These are phyloP conservation scores for Xylocopa sonorina DNA, from an alignment of 1,140 invertebrate species.

Conservation along the genomic window DNA sequence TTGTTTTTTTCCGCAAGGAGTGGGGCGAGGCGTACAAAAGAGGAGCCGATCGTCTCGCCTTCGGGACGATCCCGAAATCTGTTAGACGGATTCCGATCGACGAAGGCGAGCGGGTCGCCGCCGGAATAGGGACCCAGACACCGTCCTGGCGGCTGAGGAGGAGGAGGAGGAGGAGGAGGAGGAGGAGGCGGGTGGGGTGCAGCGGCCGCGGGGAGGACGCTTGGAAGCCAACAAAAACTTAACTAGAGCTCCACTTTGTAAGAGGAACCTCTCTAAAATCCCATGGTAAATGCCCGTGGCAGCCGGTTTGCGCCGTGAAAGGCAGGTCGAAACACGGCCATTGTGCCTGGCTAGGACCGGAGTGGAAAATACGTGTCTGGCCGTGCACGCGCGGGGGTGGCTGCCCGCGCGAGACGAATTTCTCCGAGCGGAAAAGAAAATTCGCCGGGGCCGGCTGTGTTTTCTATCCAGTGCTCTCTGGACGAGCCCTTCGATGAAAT, in stretches of 20 bases:
- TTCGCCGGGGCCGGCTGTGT: constrained; percentile 4
- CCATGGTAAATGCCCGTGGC: constrained; percentile 50
- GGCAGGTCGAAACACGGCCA: constrained; percentile 37
- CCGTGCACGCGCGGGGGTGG: neutral
- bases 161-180: neutral
- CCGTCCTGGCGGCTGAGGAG: too few relatives aligned
- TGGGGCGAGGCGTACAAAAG: constrained; percentile 34
- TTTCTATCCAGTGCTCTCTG: neutral
- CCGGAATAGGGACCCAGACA: constrained; percentile 13
- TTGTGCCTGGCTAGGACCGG: constrained; percentile 46
- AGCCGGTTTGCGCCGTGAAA: constrained; percentile 58
- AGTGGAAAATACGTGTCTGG: constrained; percentile 54
- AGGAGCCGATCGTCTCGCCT: constrained; percentile 42
- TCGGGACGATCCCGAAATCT: constrained; percentile 47
- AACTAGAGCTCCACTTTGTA: constrained; percentile 65
- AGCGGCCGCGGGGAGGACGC: constrained; percentile 12
- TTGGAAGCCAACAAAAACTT: constrained; percentile 64
- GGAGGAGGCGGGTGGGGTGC: neutral
- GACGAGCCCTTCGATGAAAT: too few relatives aligned
- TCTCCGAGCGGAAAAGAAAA: constrained; percentile 40
- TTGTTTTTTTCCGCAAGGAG: too few relatives aligned
- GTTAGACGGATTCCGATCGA: constrained; percentile 61
- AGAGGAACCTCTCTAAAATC: constrained; percentile 63
- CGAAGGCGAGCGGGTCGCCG: constrained; percentile 24
- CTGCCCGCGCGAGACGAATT: neutral